Evolutionary conservation across 2,113 vertebrate species (phyloP).

Genomic region (Verasper variegatus): DNA sequence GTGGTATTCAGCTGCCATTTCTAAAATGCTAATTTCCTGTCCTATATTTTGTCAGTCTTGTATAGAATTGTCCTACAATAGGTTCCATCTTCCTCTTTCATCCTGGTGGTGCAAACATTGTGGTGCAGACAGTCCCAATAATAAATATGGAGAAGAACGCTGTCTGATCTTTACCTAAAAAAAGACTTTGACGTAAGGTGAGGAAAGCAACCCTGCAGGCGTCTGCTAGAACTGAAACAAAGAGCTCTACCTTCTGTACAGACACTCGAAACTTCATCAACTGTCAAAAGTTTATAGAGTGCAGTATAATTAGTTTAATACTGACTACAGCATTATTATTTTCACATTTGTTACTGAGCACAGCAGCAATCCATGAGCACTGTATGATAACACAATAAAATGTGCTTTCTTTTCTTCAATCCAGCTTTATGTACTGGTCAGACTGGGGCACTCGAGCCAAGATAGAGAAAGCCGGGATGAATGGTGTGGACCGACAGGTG

Average conservation of each 20-base stretch:
- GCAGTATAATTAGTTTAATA: neutral
- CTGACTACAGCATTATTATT: neutral
- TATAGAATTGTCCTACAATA: neutral
- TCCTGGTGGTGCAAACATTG: neutral
- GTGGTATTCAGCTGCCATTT: neutral
- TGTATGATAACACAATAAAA: neutral
- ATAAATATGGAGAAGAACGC: neutral
- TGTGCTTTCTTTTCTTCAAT: slow-evolving; percentile 21
- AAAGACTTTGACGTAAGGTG: neutral
- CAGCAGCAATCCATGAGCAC: neutral
- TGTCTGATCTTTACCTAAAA: neutral
- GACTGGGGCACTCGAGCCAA: slow-evolving; percentile 95
- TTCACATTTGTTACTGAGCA: neutral
- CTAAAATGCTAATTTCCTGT: neutral
- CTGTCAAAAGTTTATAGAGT: neutral
- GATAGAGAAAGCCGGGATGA: slow-evolving; percentile 97
- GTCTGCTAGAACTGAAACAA: neutral
- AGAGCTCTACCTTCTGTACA: neutral
- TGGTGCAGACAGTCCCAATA: neutral
- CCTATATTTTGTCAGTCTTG: neutral
- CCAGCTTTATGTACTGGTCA: slow-evolving; percentile 99
- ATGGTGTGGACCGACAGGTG: slow-evolving; percentile 89
- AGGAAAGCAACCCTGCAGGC: neutral
- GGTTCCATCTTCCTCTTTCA: neutral
- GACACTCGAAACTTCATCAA: neutral